Percentiles rank a stretch among this genome's conserved stretches.
Evolutionary conservation across 2,797 vertebrate species (phyloP).

Genomic region (Lates japonicus): DNA sequence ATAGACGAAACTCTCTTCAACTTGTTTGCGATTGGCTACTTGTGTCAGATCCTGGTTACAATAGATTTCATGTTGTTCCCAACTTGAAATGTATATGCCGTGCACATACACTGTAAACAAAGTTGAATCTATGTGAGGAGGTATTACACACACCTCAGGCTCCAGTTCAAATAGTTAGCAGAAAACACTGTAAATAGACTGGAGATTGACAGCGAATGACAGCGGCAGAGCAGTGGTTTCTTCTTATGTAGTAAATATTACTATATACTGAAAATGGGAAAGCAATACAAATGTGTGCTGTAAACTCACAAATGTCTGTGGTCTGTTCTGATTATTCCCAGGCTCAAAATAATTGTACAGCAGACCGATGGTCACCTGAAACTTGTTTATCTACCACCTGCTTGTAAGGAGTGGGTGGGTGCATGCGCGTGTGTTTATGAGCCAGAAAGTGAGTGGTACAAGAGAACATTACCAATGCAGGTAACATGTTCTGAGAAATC

Average conservation of each 20-base stretch:
- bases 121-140: conserved; percentile 35
- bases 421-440: neutral
- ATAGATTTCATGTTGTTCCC: conserved; percentile 34
- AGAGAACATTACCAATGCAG: neutral
- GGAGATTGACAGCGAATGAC: conserved; percentile 23
- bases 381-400: neutral
- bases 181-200: conserved; percentile 67
- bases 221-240: conserved; percentile 31
- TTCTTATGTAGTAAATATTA: conserved; percentile 46
- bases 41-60: conserved; percentile 27
- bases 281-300: conserved; percentile 62
- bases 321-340: conserved; percentile 36
- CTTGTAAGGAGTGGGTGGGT: neutral
- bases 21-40: conserved; percentile 16
- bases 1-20: conserved; percentile 23
- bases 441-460: neutral
- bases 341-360: conserved; percentile 16
- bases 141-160: neutral
- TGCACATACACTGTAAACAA: conserved; percentile 79
- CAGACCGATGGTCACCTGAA: neutral
- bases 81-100: conserved; percentile 67
- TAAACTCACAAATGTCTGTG: neutral
- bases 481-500: neutral
- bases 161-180: conserved; percentile 34
- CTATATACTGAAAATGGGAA: conserved; percentile 55